Conservation (phyloP, 64 coral and sea anemone genomes). For the Trachythela sp. region DNA sequence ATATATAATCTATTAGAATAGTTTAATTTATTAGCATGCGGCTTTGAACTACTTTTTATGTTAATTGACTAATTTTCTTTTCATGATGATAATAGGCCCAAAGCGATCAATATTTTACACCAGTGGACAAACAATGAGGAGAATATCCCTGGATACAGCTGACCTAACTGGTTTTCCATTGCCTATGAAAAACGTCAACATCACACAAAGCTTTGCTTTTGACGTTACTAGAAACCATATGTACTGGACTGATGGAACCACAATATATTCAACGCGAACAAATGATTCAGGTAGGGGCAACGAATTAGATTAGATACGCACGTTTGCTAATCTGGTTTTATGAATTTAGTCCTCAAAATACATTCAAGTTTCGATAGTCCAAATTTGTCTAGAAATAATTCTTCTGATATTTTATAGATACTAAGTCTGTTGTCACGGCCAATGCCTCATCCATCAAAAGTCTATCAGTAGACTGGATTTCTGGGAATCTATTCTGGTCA, state of each 20-base stretch:
- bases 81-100: not conserved
- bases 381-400: no score
- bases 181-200: not conserved
- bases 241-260: slow-evolving; percentile 8
- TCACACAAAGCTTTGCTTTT: not conserved
- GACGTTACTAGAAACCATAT: not conserved
- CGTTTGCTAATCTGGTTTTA: no score
- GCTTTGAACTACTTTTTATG: not conserved
- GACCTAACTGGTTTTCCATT: not conserved
- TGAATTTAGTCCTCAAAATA: no score
- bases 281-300: not conserved
- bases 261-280: not conserved
- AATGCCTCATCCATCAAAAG: not conserved
- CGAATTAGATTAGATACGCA: no score
- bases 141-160: not conserved
- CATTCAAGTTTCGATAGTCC: no score
- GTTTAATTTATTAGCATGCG: not conserved
- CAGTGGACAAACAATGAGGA: not conserved
- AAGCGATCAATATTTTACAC: not conserved
- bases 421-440: not conserved
- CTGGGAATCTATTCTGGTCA: not conserved
- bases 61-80: not conserved
- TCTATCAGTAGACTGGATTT: not conserved
- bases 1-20: no score
- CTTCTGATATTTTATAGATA: not conserved